Evolutionary conservation across 2,113 vertebrate genomes (phyloP), one percentile per base, ranked within the genome.

Genomic region (Pelecanus crispus): DNA sequence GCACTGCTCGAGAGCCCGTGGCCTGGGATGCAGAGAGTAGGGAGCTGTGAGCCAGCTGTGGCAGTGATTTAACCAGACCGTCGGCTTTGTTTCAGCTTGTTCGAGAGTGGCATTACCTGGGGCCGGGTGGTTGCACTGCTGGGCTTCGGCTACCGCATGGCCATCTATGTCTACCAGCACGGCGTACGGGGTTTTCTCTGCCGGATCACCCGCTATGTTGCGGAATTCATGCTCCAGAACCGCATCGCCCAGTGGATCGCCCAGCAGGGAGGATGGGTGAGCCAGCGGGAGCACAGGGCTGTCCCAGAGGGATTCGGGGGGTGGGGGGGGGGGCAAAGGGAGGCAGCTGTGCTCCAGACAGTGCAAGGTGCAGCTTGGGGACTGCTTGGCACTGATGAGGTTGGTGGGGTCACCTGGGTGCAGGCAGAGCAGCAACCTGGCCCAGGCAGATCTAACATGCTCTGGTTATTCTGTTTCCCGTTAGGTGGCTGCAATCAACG

Each of bases 231-330:
- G 86, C 90, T 98, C 78, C 81, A 58, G 2, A 96, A 97, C 88
- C 93, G 55, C 92, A 98, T 99, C 11, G 97, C 98, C 19, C 96
- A 29, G 31, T 98, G 98, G 98, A 98, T 99, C 17, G 98, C 97
- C 1, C 97, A 97, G 92, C 97, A 98, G 65, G 98, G 98, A 28
- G 98, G 98, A 95, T 99, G 98, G 98, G 98, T 99, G 92, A 98
- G 98, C 96, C 5, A 7, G 50, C 14, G 8, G 31, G 67, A 36
- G 17, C 18, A 1, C 1, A 0, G 38, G 50, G 42, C 25, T 15
- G 40, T 13, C 36, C 63, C 2, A 1, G 56, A 31, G 49, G 22
- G 8, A 6, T 5, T 10, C 0, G 11, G 56, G 11, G 56, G 66
- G 7, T 1, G 10, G 44, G 21, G 38, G 44, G 11, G 56, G 11